Base-by-base conservation (phyloP, 2,113 vertebrate species). In the Scomber scombrus region DNA sequence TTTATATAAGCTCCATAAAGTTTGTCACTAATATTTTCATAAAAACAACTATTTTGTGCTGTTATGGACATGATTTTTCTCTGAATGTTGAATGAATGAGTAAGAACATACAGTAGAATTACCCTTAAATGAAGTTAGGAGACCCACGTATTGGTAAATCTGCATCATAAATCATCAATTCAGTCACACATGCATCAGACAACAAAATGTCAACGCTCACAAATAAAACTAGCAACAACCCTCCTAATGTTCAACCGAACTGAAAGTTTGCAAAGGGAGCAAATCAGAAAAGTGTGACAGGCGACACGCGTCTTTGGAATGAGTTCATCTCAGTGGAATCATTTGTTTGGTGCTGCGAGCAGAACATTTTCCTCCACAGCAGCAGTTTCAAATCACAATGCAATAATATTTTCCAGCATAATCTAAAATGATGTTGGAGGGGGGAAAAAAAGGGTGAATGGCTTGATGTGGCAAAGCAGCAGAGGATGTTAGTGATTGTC, bases 401-500 rank as follows among this genome's bases (percentile, higher is more conserved):
- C 91, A 92, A 91, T 92, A 92, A 94, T 89, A 92, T 91, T 92
- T 87, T 86, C 86, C 86, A 73, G 84, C 84, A 78, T 94, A 91
- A 93, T 94, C 86, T 93, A 69, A 93, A 93, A 90, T 91, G 85
- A 93, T 92, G 93, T 84, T 81, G 62, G 57, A 50, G 77, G 3
- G 14, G 77, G 3, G 14, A 46, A 52, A 71, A 80, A 69, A 78
- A 51, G 60, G 47, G 74, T 52, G 71, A 80, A 84, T 60, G 89
- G 89, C 80, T 84, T 74, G 89, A 89, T 87, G 79, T 74, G 65
- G 91, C 87, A 77, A 86, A 93, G 89, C 75, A 90, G 89, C 88
- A 75, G 85, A 89, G 90, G 90, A 91, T 92, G 85, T 93, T 91
- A 92, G 91, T 83, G 90, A 94, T 93, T 86, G 91, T 91, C 89